Evolutionary conservation across 2,888 invertebrate species (phyloP), one percentile per base, ranked within the genome.

Genomic region (Luperina nickerlii): DNA sequence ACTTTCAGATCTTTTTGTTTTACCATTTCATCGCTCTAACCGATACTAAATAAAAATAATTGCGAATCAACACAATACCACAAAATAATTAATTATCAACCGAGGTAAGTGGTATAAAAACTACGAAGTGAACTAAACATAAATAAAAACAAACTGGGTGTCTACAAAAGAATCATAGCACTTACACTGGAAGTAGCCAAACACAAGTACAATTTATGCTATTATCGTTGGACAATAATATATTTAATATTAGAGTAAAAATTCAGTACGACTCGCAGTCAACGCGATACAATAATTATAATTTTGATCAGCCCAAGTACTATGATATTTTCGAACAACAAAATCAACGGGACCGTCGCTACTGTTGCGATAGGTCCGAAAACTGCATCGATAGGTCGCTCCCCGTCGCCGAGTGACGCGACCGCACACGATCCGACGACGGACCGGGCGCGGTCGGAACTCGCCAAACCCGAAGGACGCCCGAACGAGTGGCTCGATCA

Each of bases 301-400:
- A 92, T 92, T 92, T 92, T 87, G 90, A 87, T 91, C 90, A 93
- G 91, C 83, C 90, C 87, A 91, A 93, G 92, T 91, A 91, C 92
- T 92, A 92, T 91, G 90, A 92, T 60, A 78, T 79, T 74, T 76
- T 82, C 76, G 83, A 79, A 70, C 73, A 85, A 87, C 72, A 78
- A 82, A 89, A 82, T 76, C 38, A 87, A 85, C 74, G 38, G 72
- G 78, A 83, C 79, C 77, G 51, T 69, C 75, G 68, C 75, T 83
- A 83, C 67, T 78, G 73, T 76, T 42, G 79, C 84, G 79, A 87
- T 70, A 67, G 80, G 84, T 74, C 85, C 68, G 76, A 77, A 82
- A 79, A 75, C 78, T 83, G 89, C 84, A 86, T 89, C 88, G 79
- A 87, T 74, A 81, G 72, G 83, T 83, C 72, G 82, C 78, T 78